A percentile compares a stretch with the other conserved stretches of the same genome.
Conservation (phyloP, 1,140 invertebrate species). For the Drosophila subobscura region DNA sequence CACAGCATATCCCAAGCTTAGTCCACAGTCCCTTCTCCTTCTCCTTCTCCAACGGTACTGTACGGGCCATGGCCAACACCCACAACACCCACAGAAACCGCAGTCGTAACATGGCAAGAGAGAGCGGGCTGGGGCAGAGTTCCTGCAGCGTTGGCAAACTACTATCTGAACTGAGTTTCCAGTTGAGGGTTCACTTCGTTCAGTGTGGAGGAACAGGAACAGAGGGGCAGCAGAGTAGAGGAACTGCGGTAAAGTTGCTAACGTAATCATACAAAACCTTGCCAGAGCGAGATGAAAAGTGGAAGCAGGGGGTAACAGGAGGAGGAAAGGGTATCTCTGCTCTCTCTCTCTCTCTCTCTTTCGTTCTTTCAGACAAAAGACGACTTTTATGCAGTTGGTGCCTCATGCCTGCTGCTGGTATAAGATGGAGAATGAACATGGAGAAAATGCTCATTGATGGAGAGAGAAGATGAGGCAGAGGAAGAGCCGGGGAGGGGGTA, state of each 20-base stretch:
- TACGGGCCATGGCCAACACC: constrained; percentile 47
- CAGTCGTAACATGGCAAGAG: constrained; percentile 60
- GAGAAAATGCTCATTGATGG: background rate
- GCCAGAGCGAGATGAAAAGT: constrained; percentile 58
- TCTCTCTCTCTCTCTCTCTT: constrained; percentile 23
- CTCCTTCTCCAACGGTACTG: constrained; percentile 10
- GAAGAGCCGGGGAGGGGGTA: constrained; percentile 36
- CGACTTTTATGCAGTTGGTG: constrained; percentile 71
- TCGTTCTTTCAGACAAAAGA: constrained; percentile 65
- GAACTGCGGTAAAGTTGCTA: constrained; percentile 79
- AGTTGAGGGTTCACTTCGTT: constrained; percentile 46
- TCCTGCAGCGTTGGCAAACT: constrained; percentile 70
- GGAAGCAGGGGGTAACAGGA: constrained; percentile 8
- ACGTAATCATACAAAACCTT: constrained; percentile 79
- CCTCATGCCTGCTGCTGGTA: constrained; percentile 21
- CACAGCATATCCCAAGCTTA: constrained; percentile 52
- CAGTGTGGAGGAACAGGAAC: too few species aligned
- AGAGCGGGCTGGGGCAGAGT: constrained; percentile 2
- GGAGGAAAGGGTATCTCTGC: background rate
- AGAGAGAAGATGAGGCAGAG: background rate
- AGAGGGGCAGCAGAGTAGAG: background rate
- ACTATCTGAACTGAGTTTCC: constrained; percentile 77
- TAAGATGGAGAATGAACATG: constrained; percentile 67
- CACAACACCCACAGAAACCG: constrained; percentile 74
- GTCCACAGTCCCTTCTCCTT: constrained; percentile 17